phyloP scores from a whole-genome alignment of 2,113 vertebrate genomes.

The Platysternon megacephalum region DNA sequence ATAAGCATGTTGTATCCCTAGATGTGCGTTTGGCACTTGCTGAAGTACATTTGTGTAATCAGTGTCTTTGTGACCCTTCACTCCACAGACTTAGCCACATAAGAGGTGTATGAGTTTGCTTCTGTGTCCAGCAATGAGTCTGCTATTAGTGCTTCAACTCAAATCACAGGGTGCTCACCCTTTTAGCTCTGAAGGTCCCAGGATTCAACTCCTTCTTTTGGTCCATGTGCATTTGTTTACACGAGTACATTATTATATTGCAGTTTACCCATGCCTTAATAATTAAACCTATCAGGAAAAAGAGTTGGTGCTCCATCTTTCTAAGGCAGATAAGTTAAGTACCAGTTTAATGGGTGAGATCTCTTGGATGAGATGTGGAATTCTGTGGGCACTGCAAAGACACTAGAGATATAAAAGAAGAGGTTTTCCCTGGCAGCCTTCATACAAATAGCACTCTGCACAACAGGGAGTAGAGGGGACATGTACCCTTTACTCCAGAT shows the following conservation, averaged over 20 bases:
- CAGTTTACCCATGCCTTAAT: background rate
- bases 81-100: background rate
- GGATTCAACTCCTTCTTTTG: background rate
- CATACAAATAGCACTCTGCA: background rate
- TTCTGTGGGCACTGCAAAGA: background rate
- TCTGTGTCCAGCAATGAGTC: background rate
- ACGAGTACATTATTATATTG: background rate
- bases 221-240: background rate
- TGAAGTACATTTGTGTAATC: background rate
- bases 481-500: background rate
- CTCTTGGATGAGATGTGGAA: background rate
- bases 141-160: background rate
- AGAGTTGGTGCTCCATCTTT: background rate
- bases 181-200: background rate
- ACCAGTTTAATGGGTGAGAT: fast-evolving
- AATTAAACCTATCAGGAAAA: background rate
- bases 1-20: background rate
- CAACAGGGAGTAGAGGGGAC: too few species aligned
- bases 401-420: background rate
- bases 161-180: background rate
- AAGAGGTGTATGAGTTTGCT: background rate
- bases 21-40: background rate
- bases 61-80: background rate
- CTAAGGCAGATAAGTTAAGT: background rate
- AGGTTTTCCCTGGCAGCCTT: fast-evolving